Conservation (phyloP, 2,113 vertebrate genomes). For the Catharus bicknelli region DNA sequence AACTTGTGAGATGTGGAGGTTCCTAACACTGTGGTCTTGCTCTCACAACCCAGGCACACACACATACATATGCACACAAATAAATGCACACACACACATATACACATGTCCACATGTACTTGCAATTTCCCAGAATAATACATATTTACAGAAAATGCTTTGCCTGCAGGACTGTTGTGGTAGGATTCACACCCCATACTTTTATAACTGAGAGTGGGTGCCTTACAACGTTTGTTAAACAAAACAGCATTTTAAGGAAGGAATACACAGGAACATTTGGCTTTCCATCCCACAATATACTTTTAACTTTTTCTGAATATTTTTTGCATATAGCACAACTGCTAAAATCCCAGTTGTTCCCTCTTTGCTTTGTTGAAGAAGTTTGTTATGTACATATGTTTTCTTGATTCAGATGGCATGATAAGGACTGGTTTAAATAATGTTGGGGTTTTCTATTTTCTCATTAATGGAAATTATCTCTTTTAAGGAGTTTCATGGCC, state of each 20-base stretch:
- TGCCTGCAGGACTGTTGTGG: neutral
- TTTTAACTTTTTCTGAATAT: neutral
- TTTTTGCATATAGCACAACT: neutral
- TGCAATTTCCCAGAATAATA: neutral
- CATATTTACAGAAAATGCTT: neutral
- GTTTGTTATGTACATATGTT: neutral
- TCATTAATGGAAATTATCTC: neutral
- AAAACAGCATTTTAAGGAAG: neutral
- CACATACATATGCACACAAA: too few species aligned
- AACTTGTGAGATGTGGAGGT: neutral
- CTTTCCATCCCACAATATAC: neutral
- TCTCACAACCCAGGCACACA: neutral
- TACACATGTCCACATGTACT: rapidly evolving
- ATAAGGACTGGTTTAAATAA: neutral
- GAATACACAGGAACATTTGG: neutral
- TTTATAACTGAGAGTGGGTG: neutral
- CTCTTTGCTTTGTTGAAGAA: neutral
- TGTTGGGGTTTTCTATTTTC: neutral
- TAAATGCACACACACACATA: too few species aligned
- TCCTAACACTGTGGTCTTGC: neutral
- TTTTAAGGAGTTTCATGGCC: neutral
- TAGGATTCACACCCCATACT: neutral
- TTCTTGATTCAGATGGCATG: neutral
- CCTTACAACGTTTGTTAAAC: neutral
- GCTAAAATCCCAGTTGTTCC: neutral